Percentiles rank a stretch among this genome's conserved stretches.
phyloP scores from a whole-genome alignment of 1,140 invertebrate genomes.

The Phymorhynchus buccinoides region DNA sequence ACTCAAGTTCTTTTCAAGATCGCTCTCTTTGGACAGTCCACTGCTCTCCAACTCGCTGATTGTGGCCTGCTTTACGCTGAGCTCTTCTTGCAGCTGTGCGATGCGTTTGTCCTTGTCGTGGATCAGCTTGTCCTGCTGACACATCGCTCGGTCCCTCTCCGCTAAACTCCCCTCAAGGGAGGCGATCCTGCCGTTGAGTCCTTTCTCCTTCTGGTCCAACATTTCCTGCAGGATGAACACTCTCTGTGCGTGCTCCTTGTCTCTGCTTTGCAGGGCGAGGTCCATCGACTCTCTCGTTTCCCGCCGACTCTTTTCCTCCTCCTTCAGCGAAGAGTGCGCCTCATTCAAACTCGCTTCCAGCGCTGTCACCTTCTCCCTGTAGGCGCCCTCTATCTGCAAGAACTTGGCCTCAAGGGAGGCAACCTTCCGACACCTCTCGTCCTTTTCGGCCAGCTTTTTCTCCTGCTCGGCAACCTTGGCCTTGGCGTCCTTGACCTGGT shows the following conservation, averaged over 20 bases:
- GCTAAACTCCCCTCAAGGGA: constrained; percentile 11
- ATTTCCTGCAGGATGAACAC: constrained; percentile 35
- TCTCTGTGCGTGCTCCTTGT: constrained; percentile 33
- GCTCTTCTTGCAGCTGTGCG: not conserved
- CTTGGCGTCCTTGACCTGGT: constrained; percentile 42
- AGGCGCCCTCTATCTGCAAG: constrained; percentile 45
- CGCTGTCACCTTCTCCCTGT: constrained; percentile 36
- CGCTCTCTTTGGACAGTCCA: not conserved
- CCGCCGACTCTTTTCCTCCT: constrained; percentile 20
- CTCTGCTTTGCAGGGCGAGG: constrained; percentile 1
- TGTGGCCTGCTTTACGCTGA: not conserved
- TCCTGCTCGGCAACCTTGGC: constrained; percentile 33
- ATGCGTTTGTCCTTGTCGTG: constrained; percentile 13
- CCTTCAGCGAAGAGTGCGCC: not conserved
- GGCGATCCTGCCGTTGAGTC: constrained; percentile 20
- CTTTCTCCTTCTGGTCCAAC: constrained; percentile 48
- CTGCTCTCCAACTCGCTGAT: constrained; percentile 21
- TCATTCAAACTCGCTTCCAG: constrained; percentile 14
- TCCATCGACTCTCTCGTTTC: not conserved
- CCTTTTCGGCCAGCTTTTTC: constrained; percentile 41
- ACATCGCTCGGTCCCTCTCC: not conserved
- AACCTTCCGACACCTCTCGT: constrained; percentile 43
- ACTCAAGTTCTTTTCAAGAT: constrained; percentile 39
- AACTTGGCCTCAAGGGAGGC: constrained; percentile 41
- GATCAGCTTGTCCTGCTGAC: not conserved